Base-by-base conservation (phyloP, 2,888 invertebrate species). In the Carcina quercana region DNA sequence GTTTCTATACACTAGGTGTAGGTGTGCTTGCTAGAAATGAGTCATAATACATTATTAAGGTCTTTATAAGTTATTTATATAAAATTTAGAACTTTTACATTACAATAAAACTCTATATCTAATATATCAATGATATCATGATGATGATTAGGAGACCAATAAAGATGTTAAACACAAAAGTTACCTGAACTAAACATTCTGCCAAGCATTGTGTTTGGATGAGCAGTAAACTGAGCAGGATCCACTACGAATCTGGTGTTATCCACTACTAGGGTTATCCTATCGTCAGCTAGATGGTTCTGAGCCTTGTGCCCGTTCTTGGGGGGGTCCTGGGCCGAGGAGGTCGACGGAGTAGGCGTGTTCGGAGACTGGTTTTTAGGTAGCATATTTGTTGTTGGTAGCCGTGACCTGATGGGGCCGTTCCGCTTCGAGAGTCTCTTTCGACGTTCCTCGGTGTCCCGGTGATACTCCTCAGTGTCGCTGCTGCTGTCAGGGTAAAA, bases 181-280 rank as follows among this genome's bases (percentile, higher is more conserved):
- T 59, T 35, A 38, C 95, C 95, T 7, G 95, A 93, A 63, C 95
- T 95, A 59, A 98, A 98, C 98, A 98, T 98, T 52, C 97, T 90
- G n/a, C 98, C 99, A 17, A 99, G 84, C 98, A 99, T 98, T 0
- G 99, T 99, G 65, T 98, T 97, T 0, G 98, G 97, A 75, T 98
- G 95, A 2, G 95, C 93, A 6, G 94, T 93, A 59, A 99, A 95
- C 40, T 98, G 86, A 2, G 94, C 91, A 4, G 96, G 95, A 71
- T 98, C 97, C 13, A 98, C 91, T 26, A 98, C 92, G 38, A 80
- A 80, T 43, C 96, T 86, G 0, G 97, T 97, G 56, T 95, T 96
- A 62, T 99, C 98, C 8, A 99, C 98, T n/a, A 98, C 91, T 29
- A 99, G 86, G 2, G 96, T 96, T 32, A 97, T 92, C 36, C 94